Base-by-base conservation (phyloP, 2,113 vertebrate genomes). In the Gyps fulvus region DNA sequence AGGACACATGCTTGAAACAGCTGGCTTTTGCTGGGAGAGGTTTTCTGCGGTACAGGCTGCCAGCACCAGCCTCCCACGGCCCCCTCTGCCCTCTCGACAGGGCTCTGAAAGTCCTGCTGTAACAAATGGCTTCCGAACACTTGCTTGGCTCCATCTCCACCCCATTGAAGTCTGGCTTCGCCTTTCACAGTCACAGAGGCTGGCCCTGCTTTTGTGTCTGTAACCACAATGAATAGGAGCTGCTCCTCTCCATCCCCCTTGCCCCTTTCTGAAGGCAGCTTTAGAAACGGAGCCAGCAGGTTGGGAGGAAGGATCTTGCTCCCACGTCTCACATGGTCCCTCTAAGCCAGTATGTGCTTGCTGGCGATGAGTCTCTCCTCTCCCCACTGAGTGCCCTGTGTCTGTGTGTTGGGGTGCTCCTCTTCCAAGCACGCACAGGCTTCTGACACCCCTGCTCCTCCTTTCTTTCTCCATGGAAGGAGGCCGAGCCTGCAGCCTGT, bases 21-120 rank as follows among this genome's bases (percentile, higher is more conserved):
- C 95, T 95, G 89, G 54, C 62, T 69, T 5, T 4, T 84, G 73
- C 72, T 93, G 66, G 50, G 54, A 52, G 93, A 96, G 81, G 73
- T 47, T 91, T 93, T 69, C 66, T 85, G n/a, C 4, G 4, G 70
- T 40, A 40, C 45, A 29, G 50, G 66, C 93, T 95, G 82, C 89
- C 91, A 94, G 84, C 59, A 38, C 31, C 9, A 80, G 87, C 97
- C 93, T 97, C 96, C 94, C 96, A 97, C 67, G 47, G 82, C 93
- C 82, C 42, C 32, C 87, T 95, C 84, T 97, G 95, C 95, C 91
- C 94, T 91, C 94, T 88, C 36, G 0, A 73, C 73, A 50, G 81
- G 65, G 69, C 66, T 93, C 81, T 80, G 74, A 90, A 87, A 95
- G 84, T 87, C 66, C 87, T 95, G 66, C 91, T 90, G n/a, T 90